Percentiles rank a stretch among this genome's conserved stretches.
Conservation (phyloP, 2,888 invertebrate species). For the Quadroppia sp. region DNA sequence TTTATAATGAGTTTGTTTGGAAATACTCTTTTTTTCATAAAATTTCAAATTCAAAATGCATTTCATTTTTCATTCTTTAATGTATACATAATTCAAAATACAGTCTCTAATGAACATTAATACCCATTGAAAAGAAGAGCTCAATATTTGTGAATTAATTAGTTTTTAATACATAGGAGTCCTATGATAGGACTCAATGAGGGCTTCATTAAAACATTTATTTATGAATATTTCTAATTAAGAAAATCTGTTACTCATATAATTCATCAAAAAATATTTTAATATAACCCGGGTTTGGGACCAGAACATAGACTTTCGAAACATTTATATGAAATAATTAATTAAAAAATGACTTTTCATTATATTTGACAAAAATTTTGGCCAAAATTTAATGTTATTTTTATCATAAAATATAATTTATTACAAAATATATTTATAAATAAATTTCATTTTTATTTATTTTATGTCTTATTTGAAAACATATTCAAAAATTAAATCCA, state of each 20-base stretch:
- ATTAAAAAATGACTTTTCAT: not conserved
- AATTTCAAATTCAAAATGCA: not conserved
- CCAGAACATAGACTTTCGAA: no score
- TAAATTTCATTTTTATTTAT: no score
- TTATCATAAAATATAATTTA: not conserved
- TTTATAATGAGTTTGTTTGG: conserved; percentile 17
- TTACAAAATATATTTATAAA: no score
- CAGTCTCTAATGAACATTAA: not conserved
- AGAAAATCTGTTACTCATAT: not conserved
- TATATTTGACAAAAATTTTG: not conserved
- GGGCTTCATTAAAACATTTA: not conserved
- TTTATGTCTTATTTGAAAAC: no score
- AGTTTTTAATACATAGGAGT: not conserved
- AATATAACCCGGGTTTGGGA: not conserved
- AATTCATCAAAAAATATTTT: not conserved
- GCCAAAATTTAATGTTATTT: not conserved
- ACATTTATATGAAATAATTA: not conserved
- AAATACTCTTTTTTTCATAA: not conserved
- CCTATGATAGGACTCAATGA: not conserved
- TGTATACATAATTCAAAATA: not conserved
- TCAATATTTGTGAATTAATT: not conserved
- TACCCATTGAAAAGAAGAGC: not conserved
- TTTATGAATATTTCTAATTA: not conserved
- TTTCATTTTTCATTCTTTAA: not conserved
- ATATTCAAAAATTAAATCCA: not conserved